These are phyloP conservation scores for Drosophila kepulauana DNA, from an alignment of 1,140 invertebrate genomes.

Conservation along the genomic window DNA sequence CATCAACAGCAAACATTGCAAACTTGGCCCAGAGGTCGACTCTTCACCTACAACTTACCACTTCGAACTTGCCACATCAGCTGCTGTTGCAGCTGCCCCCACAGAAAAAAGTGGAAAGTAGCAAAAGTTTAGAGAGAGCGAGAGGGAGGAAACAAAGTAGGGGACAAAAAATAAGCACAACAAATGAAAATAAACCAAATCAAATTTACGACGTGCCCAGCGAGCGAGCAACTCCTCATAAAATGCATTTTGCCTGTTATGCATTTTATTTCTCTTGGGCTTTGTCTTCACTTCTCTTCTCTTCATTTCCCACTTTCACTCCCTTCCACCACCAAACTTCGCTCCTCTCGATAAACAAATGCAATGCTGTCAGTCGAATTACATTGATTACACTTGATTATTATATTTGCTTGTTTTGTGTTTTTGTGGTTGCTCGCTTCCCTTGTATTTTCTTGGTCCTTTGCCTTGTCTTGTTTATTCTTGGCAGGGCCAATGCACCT, in stretches of 20 bases:
- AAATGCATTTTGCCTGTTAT: constrained; percentile 37
- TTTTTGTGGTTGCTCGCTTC: constrained; percentile 15
- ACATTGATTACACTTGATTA: constrained; percentile 74
- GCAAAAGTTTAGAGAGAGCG: constrained; percentile 6
- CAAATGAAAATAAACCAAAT: constrained; percentile 77
- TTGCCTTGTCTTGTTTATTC: constrained; percentile 62
- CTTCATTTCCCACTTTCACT: neutral
- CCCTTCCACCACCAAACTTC: neutral
- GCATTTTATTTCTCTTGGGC: constrained; percentile 41
- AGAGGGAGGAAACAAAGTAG: neutral
- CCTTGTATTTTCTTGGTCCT: constrained; percentile 6
- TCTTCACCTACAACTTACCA: constrained; percentile 35
- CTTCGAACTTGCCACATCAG: constrained; percentile 53
- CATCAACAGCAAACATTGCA: constrained; percentile 2
- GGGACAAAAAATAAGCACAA: constrained; percentile 25
- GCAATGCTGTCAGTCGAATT: constrained; percentile 58
- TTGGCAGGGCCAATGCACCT: constrained; percentile 58
- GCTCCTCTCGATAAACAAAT: constrained; percentile 64
- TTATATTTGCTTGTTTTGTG: constrained; percentile 51
- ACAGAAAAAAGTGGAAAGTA: constrained; percentile 54
- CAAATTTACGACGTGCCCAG: constrained; percentile 73
- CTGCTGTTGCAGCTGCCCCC: constrained; percentile 21
- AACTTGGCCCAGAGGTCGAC: constrained; percentile 42
- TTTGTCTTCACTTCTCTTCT: constrained; percentile 6
- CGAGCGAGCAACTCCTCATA: constrained; percentile 50